A percentile compares a stretch with the other conserved stretches of the same genome.
These are phyloP conservation scores for Ceratotherium simum DNA, from an alignment of 2,113 vertebrate genomes.

Conservation along the genomic window DNA sequence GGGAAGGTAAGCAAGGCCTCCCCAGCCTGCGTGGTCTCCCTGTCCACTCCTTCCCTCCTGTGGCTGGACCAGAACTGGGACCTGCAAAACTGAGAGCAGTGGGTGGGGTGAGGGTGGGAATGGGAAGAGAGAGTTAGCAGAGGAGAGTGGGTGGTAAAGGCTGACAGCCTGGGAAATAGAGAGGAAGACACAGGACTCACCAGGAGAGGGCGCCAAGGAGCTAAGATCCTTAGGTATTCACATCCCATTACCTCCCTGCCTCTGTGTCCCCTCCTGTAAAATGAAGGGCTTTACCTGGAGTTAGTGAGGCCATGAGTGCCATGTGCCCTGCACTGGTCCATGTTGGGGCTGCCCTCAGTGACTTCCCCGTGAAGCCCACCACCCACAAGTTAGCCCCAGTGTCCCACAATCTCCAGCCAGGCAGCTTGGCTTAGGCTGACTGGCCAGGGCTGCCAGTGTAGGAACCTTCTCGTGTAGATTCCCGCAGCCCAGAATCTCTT, in stretches of 20 bases:
- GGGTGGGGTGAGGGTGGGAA: background rate
- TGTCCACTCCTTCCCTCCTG: background rate
- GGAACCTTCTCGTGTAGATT: background rate
- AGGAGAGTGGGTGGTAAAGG: background rate
- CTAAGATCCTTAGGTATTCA: background rate
- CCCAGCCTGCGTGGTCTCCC: background rate
- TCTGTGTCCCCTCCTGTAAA: background rate
- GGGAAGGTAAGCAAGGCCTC: conserved; percentile 91
- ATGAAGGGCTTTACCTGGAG: background rate
- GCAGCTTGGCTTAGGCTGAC: background rate
- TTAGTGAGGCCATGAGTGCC: background rate
- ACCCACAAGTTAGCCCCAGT: background rate
- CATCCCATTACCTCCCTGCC: background rate
- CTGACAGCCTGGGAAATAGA: background rate
- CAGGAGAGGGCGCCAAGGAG: background rate
- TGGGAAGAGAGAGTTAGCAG: background rate
- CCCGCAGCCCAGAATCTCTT: background rate
- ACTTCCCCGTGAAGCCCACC: background rate
- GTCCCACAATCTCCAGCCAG: background rate
- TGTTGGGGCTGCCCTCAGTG: background rate
- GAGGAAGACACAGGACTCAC: background rate
- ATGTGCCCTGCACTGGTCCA: background rate
- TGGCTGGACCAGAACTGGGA: background rate
- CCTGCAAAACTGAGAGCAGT: background rate
- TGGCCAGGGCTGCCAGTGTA: background rate